Evolutionary conservation across 2,888 invertebrate genomes (phyloP).

Genomic region (Lasioglossum zephyrum): DNA sequence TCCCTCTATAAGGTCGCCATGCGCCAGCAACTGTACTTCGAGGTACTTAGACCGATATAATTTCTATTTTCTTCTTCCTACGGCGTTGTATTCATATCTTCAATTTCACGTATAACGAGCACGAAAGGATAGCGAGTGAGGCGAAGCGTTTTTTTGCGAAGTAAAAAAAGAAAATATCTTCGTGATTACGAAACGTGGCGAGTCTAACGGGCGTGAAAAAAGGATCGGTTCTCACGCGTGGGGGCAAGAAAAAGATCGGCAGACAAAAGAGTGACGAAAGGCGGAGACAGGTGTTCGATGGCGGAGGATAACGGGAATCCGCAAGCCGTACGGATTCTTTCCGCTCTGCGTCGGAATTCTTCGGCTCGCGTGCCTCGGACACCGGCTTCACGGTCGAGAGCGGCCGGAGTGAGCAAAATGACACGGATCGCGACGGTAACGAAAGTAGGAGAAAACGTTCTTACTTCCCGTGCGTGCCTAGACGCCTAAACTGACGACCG

Average conservation of each 20-base stretch:
- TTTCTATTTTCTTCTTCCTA: background rate
- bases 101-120: background rate
- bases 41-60: conserved; percentile 77
- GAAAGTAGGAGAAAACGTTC: conserved; percentile 64
- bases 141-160: background rate
- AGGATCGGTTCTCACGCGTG: background rate
- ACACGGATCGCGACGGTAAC: conserved; percentile 38
- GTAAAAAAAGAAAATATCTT: background rate
- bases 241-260: background rate
- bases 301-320: conserved; percentile 11
- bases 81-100: background rate
- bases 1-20: conserved; percentile 89
- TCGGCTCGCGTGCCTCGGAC: conserved; percentile 20
- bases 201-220: background rate
- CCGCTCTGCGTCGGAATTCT: conserved; percentile 32
- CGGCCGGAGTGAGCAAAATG: conserved; percentile 34
- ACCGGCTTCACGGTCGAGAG: conserved; percentile 46
- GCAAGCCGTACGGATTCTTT: background rate
- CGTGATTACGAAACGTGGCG: background rate
- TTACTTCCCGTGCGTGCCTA: background rate
- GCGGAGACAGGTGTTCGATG: background rate
- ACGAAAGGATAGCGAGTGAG: background rate
- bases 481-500: background rate
- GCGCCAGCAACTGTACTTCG: conserved; percentile 88
- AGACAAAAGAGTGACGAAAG: conserved; percentile 1